Evolutionary conservation across 2,113 vertebrate genomes (phyloP), one percentile per base, ranked within the genome.

Genomic region (Pachypanchax playfairii): DNA sequence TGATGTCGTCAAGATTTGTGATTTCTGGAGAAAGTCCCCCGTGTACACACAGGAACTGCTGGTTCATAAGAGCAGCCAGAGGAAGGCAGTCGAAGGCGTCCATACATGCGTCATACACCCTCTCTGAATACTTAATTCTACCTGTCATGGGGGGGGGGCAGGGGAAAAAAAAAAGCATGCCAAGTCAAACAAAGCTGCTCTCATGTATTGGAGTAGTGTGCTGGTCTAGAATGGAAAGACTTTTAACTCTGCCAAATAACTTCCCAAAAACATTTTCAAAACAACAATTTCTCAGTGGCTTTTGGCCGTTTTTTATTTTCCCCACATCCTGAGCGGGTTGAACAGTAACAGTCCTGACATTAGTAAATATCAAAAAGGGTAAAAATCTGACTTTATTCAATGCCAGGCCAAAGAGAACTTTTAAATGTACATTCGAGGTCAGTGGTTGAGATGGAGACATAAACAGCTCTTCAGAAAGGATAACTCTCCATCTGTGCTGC

Each of bases 111-210:
- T 99, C 96, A 67, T 99, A 99, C 55, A 99, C 94, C 26, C 95
- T 91, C 91, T 99, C 97, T 68, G 97, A 99, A 93, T 99, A 99
- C 93, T 99, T 99, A 92, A 99, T 98, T 96, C 95, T 98, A 98
- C 96, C 97, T 99, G 91, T 91, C 80, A 87, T 41, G 53, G 84
- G 72, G 35, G 81, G 60, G 31, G 61, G 70, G 72, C 38, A 57
- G 64, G 62, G 53, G 54, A 39, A 53, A 39, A 20, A 70, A 43
- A 39, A 80, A 17, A 53, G 33, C 51, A 53, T 9, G 72, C 81
- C 87, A 85, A 80, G 73, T 75, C 80, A 87, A 89, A 88, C 79
- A 83, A 70, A 59, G 10, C 11, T 5, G 41, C 53, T 56, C 71
- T 65, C 75, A 69, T 56, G 83, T 68, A 72, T 54, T 42, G 56